A percentile compares a stretch with the other conserved stretches of the same genome.
Conservation (phyloP, 2,888 invertebrate species). For the Aquatica leii region DNA sequence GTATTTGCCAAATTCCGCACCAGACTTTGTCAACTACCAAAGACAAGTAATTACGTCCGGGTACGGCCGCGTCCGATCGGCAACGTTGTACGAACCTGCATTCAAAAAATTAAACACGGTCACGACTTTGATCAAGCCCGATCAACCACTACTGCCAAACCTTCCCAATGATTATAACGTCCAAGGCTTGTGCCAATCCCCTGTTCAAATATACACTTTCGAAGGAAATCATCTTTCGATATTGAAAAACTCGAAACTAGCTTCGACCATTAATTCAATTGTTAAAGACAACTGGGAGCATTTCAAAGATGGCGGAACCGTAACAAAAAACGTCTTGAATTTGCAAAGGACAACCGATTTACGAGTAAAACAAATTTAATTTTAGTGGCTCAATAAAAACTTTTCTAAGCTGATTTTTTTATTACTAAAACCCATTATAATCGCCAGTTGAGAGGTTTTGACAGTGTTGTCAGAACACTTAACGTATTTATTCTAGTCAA, state of each 20-base stretch:
- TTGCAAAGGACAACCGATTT: too few relatives aligned
- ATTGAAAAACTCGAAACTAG: slow-evolving; percentile 59
- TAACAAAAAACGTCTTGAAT: too few relatives aligned
- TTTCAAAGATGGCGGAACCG: too few relatives aligned
- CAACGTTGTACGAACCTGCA: slow-evolving; percentile 62
- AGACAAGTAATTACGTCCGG: slow-evolving; percentile 58
- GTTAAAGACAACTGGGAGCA: not conserved
- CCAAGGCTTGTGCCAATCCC: slow-evolving; percentile 65
- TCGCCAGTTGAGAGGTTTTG: too few relatives aligned
- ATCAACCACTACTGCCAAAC: slow-evolving; percentile 63
- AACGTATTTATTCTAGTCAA: too few relatives aligned
- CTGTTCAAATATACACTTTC: slow-evolving; percentile 68
- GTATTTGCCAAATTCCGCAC: slow-evolving; percentile 58
- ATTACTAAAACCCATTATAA: too few relatives aligned
- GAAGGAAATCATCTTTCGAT: slow-evolving; percentile 79
- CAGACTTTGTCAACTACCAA: slow-evolving; percentile 61
- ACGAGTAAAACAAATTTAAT: too few relatives aligned
- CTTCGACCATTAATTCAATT: not conserved
- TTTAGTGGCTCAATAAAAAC: too few relatives aligned
- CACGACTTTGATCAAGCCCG: slow-evolving; percentile 70
- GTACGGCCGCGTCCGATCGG: slow-evolving; percentile 66
- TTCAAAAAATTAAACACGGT: slow-evolving; percentile 62
- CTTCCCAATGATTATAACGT: slow-evolving; percentile 73
- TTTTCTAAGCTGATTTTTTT: too few relatives aligned
- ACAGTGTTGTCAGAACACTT: too few relatives aligned